Evolutionary conservation across 2,113 vertebrate species (phyloP).

Genomic region (Sphyrna mokarran): DNA sequence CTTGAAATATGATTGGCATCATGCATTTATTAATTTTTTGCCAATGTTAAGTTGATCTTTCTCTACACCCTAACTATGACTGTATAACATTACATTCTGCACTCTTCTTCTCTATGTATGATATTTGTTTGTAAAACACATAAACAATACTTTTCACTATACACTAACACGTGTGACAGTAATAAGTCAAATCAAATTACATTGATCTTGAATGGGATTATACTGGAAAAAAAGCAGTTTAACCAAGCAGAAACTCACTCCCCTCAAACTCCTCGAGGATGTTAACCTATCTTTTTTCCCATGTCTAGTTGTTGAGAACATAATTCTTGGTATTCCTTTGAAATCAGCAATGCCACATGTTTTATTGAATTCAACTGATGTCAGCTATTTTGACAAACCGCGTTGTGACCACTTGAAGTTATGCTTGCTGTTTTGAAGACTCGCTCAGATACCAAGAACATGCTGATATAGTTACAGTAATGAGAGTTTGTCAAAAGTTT

Average conservation of each 20-base stretch:
- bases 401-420: background rate
- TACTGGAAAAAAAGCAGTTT: background rate
- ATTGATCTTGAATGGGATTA: background rate
- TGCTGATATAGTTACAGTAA: slow-evolving; percentile 26
- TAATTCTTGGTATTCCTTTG: background rate
- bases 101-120: too few relatives aligned
- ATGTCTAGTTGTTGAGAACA: background rate
- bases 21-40: background rate
- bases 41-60: too few relatives aligned
- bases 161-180: too few relatives aligned
- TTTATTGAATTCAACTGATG: slow-evolving; percentile 25
- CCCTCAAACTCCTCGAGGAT: background rate
- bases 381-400: slow-evolving; percentile 20
- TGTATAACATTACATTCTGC: too few relatives aligned
- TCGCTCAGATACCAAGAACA: background rate
- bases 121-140: too few relatives aligned
- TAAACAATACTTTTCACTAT: too few relatives aligned
- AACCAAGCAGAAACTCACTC: background rate
- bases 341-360: background rate
- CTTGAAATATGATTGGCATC: background rate
- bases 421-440: background rate
- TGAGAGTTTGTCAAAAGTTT: slow-evolving; percentile 2
- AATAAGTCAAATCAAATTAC: too few relatives aligned
- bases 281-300: background rate
- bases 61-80: too few relatives aligned